Percentiles rank a stretch among this genome's conserved stretches.
phyloP scores from a whole-genome alignment of 2,797 vertebrate species.

The Siniperca obscura region DNA sequence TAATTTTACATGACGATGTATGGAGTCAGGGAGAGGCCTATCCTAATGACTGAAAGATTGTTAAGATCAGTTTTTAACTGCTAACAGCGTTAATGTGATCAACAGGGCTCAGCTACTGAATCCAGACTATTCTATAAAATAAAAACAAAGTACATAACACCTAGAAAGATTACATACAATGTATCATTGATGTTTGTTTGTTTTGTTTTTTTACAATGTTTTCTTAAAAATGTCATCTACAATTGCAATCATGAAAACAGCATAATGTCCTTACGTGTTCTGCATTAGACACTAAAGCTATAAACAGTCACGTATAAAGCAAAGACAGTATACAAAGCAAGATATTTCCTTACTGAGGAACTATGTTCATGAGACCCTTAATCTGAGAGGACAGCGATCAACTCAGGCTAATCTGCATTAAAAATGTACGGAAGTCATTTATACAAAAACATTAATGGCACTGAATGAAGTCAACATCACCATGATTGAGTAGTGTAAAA shows the following conservation, averaged over 20 bases:
- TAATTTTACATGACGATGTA: conserved; percentile 44
- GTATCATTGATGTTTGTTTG: conserved; percentile 63
- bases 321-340: conserved; percentile 63
- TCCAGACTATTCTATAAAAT: conserved; percentile 71
- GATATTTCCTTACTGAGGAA: conserved; percentile 54
- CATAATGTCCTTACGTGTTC: conserved; percentile 68
- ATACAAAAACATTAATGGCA: conserved; percentile 90
- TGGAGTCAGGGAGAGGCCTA: conserved; percentile 34
- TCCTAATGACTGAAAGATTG: conserved; percentile 41
- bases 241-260: conserved; percentile 67
- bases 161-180: conserved; percentile 77
- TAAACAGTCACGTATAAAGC: conserved; percentile 72
- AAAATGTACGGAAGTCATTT: conserved; percentile 64
- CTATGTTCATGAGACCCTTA: conserved; percentile 64
- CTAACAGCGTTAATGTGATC: conserved; percentile 65
- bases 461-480: conserved; percentile 92
- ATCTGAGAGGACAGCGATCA: conserved; percentile 55
- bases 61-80: conserved; percentile 44
- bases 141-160: conserved; percentile 78
- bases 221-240: conserved; percentile 74
- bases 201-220: conserved; percentile 77
- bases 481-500: conserved; percentile 89
- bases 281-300: conserved; percentile 68
- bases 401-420: conserved; percentile 62
- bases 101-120: conserved; percentile 72